Conservation (phyloP, 2,888 invertebrate species). For the Drosophila merina region DNA sequence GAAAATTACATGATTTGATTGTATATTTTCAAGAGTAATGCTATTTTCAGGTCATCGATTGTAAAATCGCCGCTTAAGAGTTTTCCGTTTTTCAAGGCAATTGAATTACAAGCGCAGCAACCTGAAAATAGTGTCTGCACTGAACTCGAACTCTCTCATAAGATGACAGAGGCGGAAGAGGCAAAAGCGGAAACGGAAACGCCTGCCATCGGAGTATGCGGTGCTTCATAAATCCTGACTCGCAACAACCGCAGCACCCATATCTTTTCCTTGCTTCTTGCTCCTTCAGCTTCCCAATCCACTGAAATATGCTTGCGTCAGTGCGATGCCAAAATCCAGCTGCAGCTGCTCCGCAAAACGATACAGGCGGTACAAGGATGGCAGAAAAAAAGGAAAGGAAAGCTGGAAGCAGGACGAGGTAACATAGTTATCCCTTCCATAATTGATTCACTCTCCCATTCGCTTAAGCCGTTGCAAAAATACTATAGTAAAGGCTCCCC, state of each 20-base stretch:
- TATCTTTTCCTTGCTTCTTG: constrained; percentile 16
- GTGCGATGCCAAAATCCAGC: constrained; percentile 41
- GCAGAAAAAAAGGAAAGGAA: constrained; percentile 2
- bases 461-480: constrained; percentile 28
- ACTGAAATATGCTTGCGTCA: constrained; percentile 58
- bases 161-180: constrained; percentile 18
- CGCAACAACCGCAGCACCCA: constrained; percentile 42
- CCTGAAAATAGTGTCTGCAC: constrained; percentile 53
- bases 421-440: constrained; percentile 15
- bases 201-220: constrained; percentile 46
- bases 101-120: constrained; percentile 69
- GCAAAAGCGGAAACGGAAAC: constrained; percentile 44
- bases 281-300: constrained; percentile 9
- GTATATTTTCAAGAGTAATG: too few relatives aligned
- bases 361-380: constrained; percentile 25
- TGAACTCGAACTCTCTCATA: constrained; percentile 8
- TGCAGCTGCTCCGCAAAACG: constrained; percentile 37
- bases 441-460: constrained; percentile 25
- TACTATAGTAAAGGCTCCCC: constrained; percentile 13
- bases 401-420: background rate
- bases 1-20: too few relatives aligned
- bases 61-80: constrained; percentile 54
- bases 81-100: constrained; percentile 57
- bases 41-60: background rate
- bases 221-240: constrained; percentile 66